phyloP scores from a whole-genome alignment of 2,113 vertebrate genomes.

The Indicator maculatus region DNA sequence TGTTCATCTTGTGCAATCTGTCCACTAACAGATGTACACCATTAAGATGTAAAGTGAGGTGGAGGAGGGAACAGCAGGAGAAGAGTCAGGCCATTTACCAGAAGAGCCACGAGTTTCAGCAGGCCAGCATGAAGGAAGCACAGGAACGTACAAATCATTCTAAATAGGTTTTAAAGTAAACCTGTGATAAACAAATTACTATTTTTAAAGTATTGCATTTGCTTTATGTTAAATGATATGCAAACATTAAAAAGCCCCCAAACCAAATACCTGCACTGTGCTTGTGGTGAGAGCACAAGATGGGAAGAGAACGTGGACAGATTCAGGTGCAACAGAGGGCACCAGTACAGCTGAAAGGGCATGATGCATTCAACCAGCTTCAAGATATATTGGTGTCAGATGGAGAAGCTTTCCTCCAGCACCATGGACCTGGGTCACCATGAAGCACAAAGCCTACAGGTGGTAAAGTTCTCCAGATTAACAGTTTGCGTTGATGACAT shows the following conservation, averaged over 20 bases:
- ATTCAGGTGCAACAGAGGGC: background rate
- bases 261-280: background rate
- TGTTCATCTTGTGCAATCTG: slow-evolving; percentile 75
- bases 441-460: background rate
- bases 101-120: slow-evolving; percentile 2
- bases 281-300: background rate
- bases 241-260: background rate
- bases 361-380: background rate
- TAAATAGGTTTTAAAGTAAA: background rate
- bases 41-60: slow-evolving; percentile 70
- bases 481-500: background rate
- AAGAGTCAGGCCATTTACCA: slow-evolving; percentile 65
- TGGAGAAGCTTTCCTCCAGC: background rate
- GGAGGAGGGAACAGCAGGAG: slow-evolving; percentile 63
- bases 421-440: background rate
- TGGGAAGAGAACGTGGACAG: background rate
- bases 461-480: background rate
- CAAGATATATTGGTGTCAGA: background rate
- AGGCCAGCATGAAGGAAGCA: background rate
- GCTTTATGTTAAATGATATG: slow-evolving; percentile 18
- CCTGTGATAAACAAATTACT: slow-evolving; percentile 29
- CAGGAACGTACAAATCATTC: background rate
- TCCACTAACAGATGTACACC: slow-evolving; percentile 72
- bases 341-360: background rate
- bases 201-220: background rate